Evolutionary conservation across 2,113 vertebrate genomes (phyloP), one percentile per base, ranked within the genome.

Genomic region (Trichechus manatus): DNA sequence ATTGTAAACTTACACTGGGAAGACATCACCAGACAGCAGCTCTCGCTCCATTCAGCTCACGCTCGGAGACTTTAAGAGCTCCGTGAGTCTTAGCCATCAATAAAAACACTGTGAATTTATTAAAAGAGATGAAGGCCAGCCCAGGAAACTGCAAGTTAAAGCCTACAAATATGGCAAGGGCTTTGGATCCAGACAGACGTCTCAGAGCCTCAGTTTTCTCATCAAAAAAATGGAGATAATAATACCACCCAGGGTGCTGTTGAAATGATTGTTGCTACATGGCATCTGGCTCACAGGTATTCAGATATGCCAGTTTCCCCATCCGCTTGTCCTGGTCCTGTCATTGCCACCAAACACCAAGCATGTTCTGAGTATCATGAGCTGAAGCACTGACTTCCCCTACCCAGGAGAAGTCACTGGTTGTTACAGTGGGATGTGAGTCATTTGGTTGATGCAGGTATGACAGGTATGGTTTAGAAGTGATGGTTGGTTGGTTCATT

Each of bases 1-100:
- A 31, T 87, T 74, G 50, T 89, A 93, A 79, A 96, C 70, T 96
- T 81, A 66, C 42, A 25, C 47, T 75, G 97, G 77, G 3, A 15
- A 42, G 74, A 84, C 36, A 64, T 22, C 96, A 77, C 42, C 91
- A 63, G 93, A 68, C 77, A 93, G 83, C 42, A 9, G 19, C 75
- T 77, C 64, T 42, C 2, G 29, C 61, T 92, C 77, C n/a, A 6
- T 50, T 70, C 31, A 87, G 5, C 39, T 89, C 17, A 0, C 53
- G 94, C 91, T 27, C 20, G 44, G 59, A 19, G 36, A 74, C 39
- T 44, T 31, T 17, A 14, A 39, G 44, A 17, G 10, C 59, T 87
- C 79, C 25, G 29, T 19, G 59, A 78, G 33, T 53, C 23, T 53
- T 17, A 33, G 47, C 50, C 63, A 78, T 17, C 20, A 36, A 31